These are phyloP conservation scores for Rhizomys pruinosus DNA, from an alignment of 2,113 vertebrate genomes.

Conservation along the genomic window DNA sequence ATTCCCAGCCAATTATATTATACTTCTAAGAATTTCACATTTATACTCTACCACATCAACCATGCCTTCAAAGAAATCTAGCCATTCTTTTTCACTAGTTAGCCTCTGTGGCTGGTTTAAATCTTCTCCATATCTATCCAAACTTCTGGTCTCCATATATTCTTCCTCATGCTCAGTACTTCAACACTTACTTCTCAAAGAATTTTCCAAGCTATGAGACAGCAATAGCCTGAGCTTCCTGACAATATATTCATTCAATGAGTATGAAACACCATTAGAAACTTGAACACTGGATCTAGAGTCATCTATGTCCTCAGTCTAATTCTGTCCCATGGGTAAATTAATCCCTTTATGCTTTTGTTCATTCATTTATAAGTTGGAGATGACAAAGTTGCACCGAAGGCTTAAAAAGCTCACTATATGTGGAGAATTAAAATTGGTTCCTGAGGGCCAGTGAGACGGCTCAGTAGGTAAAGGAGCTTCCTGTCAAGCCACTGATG, in stretches of 20 bases:
- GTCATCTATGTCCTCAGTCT: not conserved
- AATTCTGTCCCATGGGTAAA: not conserved
- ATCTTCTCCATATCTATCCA: constrained; percentile 40
- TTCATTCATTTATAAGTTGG: constrained; percentile 44
- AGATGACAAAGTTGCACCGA: not conserved
- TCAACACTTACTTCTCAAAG: constrained; percentile 39
- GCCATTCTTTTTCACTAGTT: constrained; percentile 19
- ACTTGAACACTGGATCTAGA: not conserved
- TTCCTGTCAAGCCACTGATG: not conserved
- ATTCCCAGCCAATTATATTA: not conserved
- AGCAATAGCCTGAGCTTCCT: constrained; percentile 42
- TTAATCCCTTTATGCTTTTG: constrained; percentile 19
- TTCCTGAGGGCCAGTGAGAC: not conserved
- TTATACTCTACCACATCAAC: constrained; percentile 35
- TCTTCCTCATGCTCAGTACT: constrained; percentile 16
- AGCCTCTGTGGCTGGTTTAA: not conserved
- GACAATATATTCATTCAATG: constrained; percentile 21
- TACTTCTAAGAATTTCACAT: not conserved
- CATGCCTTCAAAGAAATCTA: constrained; percentile 10
- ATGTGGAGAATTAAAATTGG: constrained; percentile 2
- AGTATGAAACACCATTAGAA: not conserved
- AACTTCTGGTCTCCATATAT: constrained; percentile 27
- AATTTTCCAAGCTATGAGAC: constrained; percentile 35
- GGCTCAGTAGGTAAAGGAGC: not conserved
- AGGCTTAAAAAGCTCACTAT: constrained; percentile 1